A percentile compares a stretch with the other conserved stretches of the same genome.
Conservation (phyloP, 2,797 vertebrate genomes). For the Myiothlypis chrysogaster region DNA sequence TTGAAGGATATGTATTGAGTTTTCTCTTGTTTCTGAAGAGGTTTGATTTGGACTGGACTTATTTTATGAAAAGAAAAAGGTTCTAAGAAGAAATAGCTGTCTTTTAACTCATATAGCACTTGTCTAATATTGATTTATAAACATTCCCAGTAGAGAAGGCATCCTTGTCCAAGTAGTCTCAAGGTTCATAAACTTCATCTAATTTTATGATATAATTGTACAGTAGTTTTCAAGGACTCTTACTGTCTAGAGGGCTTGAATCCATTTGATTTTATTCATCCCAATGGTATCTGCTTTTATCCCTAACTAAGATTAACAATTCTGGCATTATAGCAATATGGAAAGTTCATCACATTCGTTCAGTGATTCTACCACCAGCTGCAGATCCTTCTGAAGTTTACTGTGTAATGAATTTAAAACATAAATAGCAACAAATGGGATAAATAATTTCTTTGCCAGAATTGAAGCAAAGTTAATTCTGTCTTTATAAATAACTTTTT, state of each 20-base stretch:
- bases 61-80: neutral
- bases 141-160: constrained; percentile 18
- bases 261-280: constrained; percentile 57
- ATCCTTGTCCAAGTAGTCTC: constrained; percentile 49
- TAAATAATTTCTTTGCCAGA: constrained; percentile 32
- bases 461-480: constrained; percentile 5
- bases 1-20: neutral
- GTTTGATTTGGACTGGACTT: constrained; percentile 11
- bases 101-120: constrained; percentile 5
- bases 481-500: constrained; percentile 8
- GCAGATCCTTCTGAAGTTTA: constrained; percentile 49
- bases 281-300: constrained; percentile 43
- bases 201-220: constrained; percentile 40
- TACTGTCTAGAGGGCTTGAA: constrained; percentile 19
- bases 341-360: constrained; percentile 53
- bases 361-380: constrained; percentile 52
- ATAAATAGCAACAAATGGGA: constrained; percentile 53
- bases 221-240: constrained; percentile 63
- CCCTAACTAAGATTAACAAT: constrained; percentile 25
- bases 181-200: constrained; percentile 59
- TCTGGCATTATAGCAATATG: constrained; percentile 36
- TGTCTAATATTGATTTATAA: constrained; percentile 58
- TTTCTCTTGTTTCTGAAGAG: constrained; percentile 19
- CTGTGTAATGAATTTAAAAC: constrained; percentile 39
- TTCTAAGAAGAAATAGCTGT: neutral